Evolutionary conservation across 2,797 vertebrate species (phyloP).

Genomic region (Melanotaenia trifasciata): DNA sequence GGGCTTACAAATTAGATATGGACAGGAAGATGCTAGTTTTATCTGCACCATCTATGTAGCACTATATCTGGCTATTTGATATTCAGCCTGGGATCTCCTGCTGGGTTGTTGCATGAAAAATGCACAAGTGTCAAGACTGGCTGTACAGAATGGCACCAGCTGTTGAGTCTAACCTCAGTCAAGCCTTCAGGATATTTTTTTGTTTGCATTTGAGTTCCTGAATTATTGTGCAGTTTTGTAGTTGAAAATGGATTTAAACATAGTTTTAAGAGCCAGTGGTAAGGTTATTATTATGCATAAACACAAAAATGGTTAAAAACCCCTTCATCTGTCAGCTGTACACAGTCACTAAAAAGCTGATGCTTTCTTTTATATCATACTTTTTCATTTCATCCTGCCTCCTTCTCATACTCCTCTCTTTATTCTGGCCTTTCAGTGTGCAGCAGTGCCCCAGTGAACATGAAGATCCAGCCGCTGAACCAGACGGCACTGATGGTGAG

Average conservation of each 20-base stretch:
- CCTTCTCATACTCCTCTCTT: not conserved
- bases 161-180: constrained; percentile 40
- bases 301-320: constrained; percentile 43
- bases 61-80: not conserved
- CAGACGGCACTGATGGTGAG: constrained; percentile 91
- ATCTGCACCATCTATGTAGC: constrained; percentile 24
- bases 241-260: constrained; percentile 60
- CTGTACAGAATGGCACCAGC: not conserved
- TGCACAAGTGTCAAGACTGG: constrained; percentile 7
- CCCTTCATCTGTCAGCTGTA: constrained; percentile 33
- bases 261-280: constrained; percentile 62
- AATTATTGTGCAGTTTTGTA: constrained; percentile 58
- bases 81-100: constrained; percentile 6
- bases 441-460: constrained; percentile 94
- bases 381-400: constrained; percentile 22
- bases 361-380: constrained; percentile 2
- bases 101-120: constrained; percentile 13
- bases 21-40: constrained; percentile 16
- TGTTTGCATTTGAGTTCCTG: constrained; percentile 54
- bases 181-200: constrained; percentile 45
- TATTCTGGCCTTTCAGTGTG: constrained; percentile 84
- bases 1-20: constrained; percentile 22
- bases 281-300: constrained; percentile 39
- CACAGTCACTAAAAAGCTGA: not conserved
- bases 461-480: constrained; percentile 96